These are phyloP conservation scores for Aricia artaxerxes DNA, from an alignment of 2,888 invertebrate genomes.

Conservation along the genomic window DNA sequence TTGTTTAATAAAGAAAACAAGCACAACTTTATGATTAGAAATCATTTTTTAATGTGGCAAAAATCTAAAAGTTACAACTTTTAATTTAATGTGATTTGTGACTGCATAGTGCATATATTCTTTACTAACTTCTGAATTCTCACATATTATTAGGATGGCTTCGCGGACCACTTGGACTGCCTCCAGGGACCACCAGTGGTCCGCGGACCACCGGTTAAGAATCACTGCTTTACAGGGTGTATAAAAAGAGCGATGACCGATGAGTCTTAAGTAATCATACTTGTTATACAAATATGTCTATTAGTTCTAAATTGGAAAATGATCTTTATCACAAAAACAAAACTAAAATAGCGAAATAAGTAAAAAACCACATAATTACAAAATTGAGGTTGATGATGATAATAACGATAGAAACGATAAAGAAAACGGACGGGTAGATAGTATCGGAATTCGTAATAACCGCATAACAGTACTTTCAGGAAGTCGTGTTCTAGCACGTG, in stretches of 20 bases:
- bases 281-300: not conserved
- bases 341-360: too few relatives aligned
- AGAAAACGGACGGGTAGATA: constrained; percentile 7
- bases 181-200: too few relatives aligned
- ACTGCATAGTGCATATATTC: too few relatives aligned
- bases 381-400: not conserved
- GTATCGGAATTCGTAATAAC: not conserved
- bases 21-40: too few relatives aligned
- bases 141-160: too few relatives aligned
- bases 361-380: not conserved
- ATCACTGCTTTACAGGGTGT: not conserved
- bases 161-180: too few relatives aligned
- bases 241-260: not conserved
- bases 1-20: too few relatives aligned
- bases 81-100: too few relatives aligned
- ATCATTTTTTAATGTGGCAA: too few relatives aligned
- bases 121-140: too few relatives aligned
- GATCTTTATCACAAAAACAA: not conserved
- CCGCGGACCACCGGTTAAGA: too few relatives aligned
- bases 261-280: not conserved
- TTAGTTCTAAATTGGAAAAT: not conserved
- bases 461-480: constrained; percentile 19
- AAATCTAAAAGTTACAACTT: too few relatives aligned
- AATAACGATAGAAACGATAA: not conserved
- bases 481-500: constrained; percentile 22